Conservation (phyloP, 2,888 invertebrate species). For the Apotomis capreana region DNA sequence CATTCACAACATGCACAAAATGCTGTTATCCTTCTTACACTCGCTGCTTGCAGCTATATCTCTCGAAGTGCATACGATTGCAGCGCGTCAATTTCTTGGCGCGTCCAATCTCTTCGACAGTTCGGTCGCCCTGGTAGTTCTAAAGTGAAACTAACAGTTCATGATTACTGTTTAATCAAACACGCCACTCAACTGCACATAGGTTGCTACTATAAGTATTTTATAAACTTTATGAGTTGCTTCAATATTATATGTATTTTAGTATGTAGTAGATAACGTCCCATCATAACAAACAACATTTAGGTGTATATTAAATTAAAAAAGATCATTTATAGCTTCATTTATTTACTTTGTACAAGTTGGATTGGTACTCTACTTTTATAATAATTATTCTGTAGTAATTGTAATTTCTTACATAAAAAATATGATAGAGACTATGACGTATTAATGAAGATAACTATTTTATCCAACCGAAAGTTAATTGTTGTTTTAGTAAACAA, state of each 20-base stretch:
- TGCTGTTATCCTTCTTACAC: constrained; percentile 67
- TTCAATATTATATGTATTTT: not conserved
- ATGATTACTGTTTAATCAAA: constrained; percentile 44
- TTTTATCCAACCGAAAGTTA: not conserved
- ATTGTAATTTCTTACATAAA: too few species aligned
- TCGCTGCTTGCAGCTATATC: constrained; percentile 51
- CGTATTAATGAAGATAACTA: too few species aligned
- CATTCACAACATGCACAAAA: constrained; percentile 57
- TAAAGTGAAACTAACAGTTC: constrained; percentile 65
- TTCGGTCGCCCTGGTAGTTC: constrained; percentile 69
- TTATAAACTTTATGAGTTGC: too few species aligned
- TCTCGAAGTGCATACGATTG: constrained; percentile 70
- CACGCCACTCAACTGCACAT: constrained; percentile 28
- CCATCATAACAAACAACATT: too few species aligned
- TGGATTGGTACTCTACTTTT: too few species aligned
- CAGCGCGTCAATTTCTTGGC: constrained; percentile 66
- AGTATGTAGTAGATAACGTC: too few species aligned
- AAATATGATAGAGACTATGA: too few species aligned
- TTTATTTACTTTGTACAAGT: too few species aligned
- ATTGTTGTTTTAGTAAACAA: constrained; percentile 9
- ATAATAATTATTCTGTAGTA: too few species aligned
- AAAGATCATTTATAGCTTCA: too few species aligned
- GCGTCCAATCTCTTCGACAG: constrained; percentile 62
- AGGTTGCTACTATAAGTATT: not conserved
- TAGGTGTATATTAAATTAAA: too few species aligned